Evolutionary conservation across 2,113 vertebrate species (phyloP), one percentile per base, ranked within the genome.

Genomic region (Carassius auratus): DNA sequence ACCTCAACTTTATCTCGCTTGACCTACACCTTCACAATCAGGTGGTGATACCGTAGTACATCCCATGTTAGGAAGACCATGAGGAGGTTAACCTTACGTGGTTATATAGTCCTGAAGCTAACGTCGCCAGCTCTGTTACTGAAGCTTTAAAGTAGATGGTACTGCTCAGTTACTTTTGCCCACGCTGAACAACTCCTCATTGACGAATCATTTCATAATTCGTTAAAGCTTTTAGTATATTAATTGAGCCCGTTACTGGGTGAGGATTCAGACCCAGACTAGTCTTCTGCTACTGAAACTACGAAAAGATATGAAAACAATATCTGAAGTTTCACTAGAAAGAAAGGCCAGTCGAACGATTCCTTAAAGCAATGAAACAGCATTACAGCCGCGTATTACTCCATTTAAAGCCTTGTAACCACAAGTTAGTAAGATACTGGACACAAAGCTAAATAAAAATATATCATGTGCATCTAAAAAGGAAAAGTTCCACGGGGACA

Each of bases 331-430:
- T 94, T 93, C 26, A 19, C 90, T 90, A 93, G 92, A 93, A 89
- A 88, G 90, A 92, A 89, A 92, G 90, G 88, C 77, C 14, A 68
- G 86, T 91, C 91, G 86, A 92, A 90, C 91, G 36, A 88, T 89
- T 89, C 89, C 90, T 93, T 95, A 95, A 95, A 95, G 92, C 93
- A 94, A 92, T 91, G 91, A 94, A 92, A 95, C 93, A 92, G 91
- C 91, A 93, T 90, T 90, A 93, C 92, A 89, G 91, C 93, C 92
- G 93, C 93, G 93, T 94, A 93, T 93, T 93, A 94, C 93, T 93
- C 87, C 93, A 92, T 94, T 76, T 95, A 95, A 95, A 95, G 94
- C 94, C 93, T 94, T 95, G 92, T 92, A 95, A 95, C 94, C 95
- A 94, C 90, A 88, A 89, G 93, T 93, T 89, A 93, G 92, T 92